Evolutionary conservation across 2,113 vertebrate species (phyloP), one percentile per base, ranked within the genome.

Genomic region (Pongo pygmaeus): DNA sequence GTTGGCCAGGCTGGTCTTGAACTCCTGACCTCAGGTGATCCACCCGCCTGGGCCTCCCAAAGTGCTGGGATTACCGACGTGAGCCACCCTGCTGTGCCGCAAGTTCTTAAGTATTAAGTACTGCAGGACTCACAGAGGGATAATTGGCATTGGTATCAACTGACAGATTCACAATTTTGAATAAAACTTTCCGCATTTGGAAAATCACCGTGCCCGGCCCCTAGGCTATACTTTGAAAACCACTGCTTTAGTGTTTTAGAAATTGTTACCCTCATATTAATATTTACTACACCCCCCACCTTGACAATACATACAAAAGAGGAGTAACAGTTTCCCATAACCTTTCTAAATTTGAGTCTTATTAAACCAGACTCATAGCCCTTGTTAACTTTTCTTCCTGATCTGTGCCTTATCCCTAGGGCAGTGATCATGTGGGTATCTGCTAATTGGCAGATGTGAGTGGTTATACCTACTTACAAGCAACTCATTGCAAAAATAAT

Each of bases 331-430:
- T 72, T 96, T 95, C 84, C 57, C 61, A 17, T 75, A 70, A 46
- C 59, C 52, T 86, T 93, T 96, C 72, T 79, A 93, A 70, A 70
- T 97, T 48, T 95, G 80, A 81, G 57, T 94, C 35, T 83, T 48
- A 23, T 32, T 80, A 43, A 96, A 23, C 32, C 9, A 46, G 25
- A 72, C 22, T 32, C 14, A 46, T 30, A 77, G n/a, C 46, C 38
- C 55, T 90, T 25, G 48, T 43, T 93, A 61, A 90, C 52, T 57
- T 48, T 96, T 74, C 38, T 92, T 94, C n/a, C 77, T 69, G 14
- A 85, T 40, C 18, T 94, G 81, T 91, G 30, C 11, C 0, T 87
- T 81, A 3, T 95, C 84, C n/a, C 55, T 38, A 74, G 50, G 61
- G 43, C 5, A 6, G 0, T 67, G 11, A 83, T 70, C 38, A 10